These are phyloP conservation scores for Masticophis lateralis DNA, from an alignment of 2,797 vertebrate species.

Conservation along the genomic window DNA sequence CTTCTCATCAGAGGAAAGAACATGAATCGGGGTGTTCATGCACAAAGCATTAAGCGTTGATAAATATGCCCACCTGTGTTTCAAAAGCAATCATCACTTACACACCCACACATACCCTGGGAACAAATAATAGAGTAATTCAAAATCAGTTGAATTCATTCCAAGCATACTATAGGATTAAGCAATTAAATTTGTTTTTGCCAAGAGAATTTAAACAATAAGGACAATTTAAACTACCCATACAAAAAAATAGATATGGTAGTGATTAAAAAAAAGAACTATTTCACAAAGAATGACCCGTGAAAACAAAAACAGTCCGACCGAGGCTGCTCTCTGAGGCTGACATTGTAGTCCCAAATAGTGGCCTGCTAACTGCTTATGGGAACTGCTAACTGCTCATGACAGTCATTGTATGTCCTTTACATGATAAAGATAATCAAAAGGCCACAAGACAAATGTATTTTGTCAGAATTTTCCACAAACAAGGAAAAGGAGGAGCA, in stretches of 20 bases:
- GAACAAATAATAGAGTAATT: background rate
- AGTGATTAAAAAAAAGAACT: too few relatives aligned
- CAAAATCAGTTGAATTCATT: background rate
- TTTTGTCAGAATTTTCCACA: background rate
- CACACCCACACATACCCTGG: background rate
- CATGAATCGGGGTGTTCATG: background rate
- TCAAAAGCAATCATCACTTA: background rate
- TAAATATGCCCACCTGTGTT: background rate
- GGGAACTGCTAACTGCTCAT: background rate
- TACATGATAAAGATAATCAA: background rate
- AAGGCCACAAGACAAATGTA: background rate
- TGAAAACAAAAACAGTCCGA: background rate
- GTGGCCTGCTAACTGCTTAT: background rate
- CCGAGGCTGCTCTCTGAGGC: background rate
- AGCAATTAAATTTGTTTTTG: background rate
- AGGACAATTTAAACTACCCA: background rate
- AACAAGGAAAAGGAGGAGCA: background rate
- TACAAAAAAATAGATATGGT: background rate
- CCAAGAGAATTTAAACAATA: background rate
- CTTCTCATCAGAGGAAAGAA: background rate
- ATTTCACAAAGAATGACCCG: background rate
- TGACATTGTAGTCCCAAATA: background rate
- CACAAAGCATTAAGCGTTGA: background rate
- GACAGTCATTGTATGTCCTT: background rate
- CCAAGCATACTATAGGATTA: background rate